phyloP scores from a whole-genome alignment of 2,113 vertebrate species.

The Edolisoma coerulescens region DNA sequence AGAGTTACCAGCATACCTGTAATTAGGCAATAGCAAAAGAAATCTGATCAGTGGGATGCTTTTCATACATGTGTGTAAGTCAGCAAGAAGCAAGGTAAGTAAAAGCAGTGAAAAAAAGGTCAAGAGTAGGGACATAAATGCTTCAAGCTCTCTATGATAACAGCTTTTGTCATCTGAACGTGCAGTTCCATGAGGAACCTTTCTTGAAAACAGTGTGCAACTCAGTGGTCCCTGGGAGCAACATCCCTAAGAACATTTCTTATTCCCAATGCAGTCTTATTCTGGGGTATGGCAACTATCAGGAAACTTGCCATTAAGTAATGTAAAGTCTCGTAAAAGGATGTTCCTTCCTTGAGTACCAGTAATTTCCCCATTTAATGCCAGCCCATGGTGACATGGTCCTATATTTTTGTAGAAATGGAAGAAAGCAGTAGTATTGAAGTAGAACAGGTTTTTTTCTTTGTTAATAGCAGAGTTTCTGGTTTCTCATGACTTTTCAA shows the following conservation, averaged over 20 bases:
- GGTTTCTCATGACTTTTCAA: not conserved
- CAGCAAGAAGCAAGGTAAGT: not conserved
- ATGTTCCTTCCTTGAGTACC: not conserved
- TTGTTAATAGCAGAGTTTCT: not conserved
- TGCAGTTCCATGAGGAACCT: not conserved
- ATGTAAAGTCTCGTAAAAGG: not conserved
- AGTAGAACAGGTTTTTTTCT: not conserved
- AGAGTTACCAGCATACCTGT: not conserved
- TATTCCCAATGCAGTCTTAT: not conserved
- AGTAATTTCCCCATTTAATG: not conserved
- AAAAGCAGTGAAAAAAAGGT: not conserved
- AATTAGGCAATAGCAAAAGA: not conserved
- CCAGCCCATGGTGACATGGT: not conserved
- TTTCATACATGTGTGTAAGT: not conserved
- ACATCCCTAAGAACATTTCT: not conserved
- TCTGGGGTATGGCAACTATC: not conserved
- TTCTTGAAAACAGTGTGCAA: not conserved
- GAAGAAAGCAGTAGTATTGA: not conserved
- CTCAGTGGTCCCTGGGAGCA: not conserved
- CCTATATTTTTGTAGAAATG: not conserved
- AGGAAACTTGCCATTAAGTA: not conserved
- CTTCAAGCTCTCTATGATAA: not conserved
- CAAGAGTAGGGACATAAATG: not conserved
- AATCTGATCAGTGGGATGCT: not conserved
- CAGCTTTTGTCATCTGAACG: not conserved